These are phyloP conservation scores for Drosophila jambulina DNA, from an alignment of 1,140 invertebrate genomes.

Conservation along the genomic window DNA sequence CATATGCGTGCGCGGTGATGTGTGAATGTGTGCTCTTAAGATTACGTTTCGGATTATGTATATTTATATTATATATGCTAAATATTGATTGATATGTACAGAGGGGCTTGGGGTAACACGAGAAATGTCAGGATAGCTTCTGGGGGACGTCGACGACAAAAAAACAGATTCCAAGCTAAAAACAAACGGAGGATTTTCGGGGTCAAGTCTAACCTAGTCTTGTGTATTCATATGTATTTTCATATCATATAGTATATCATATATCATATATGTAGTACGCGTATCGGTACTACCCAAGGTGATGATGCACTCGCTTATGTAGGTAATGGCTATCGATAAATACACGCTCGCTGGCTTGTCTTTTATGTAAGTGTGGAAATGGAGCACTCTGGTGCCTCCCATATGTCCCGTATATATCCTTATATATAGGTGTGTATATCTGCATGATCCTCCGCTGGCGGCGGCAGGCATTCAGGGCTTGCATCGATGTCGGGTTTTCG, in stretches of 20 bases:
- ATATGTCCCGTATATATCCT: conserved; percentile 31
- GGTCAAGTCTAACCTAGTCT: conserved; percentile 28
- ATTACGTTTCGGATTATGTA: conserved; percentile 52
- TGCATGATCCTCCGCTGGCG: conserved; percentile 42
- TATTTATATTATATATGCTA: conserved; percentile 28
- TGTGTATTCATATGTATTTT: conserved; percentile 15
- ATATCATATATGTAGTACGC: conserved; percentile 7
- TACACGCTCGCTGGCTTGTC: conserved; percentile 78
- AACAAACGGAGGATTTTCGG: conserved; percentile 37
- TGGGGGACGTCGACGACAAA: conserved; percentile 17
- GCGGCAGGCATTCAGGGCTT: conserved; percentile 4
- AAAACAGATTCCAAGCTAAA: conserved; percentile 48
- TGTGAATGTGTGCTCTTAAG: conserved; percentile 61
- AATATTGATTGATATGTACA: conserved; percentile 78
- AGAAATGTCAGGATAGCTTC: conserved; percentile 32
- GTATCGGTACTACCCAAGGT: conserved; percentile 20
- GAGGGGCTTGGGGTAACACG: conserved; percentile 40
- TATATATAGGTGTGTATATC: conserved; percentile 23
- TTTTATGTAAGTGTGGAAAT: conserved; percentile 81
- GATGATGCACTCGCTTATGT: conserved; percentile 49
- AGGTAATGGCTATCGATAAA: conserved; percentile 66
- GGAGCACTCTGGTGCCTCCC: conserved; percentile 55
- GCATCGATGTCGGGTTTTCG: conserved; percentile 15
- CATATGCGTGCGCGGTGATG: conserved; percentile 24
- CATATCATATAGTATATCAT: conserved; percentile 10